phyloP scores from a whole-genome alignment of 2,888 invertebrate genomes.

The Danaus chrysippus region DNA sequence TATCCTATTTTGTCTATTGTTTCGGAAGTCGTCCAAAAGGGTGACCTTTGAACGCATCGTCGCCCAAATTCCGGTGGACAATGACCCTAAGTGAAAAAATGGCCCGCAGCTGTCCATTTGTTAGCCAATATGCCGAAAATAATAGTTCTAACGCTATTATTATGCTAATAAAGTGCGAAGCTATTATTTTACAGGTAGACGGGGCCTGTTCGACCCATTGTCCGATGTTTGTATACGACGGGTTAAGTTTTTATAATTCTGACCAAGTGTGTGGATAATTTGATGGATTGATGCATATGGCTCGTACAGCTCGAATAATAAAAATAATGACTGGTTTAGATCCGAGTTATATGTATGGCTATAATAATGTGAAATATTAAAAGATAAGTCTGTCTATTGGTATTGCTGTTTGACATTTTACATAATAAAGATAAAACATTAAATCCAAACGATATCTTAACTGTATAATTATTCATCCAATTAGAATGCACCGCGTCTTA shows the following conservation, averaged over 20 bases:
- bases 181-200: slow-evolving; percentile 72
- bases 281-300: slow-evolving; percentile 67
- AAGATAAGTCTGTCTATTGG: too few relatives aligned
- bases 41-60: slow-evolving; percentile 53
- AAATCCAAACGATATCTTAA: slow-evolving; percentile 23
- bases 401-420: not conserved
- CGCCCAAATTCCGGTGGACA: slow-evolving; percentile 65
- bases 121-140: slow-evolving; percentile 68
- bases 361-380: not conserved
- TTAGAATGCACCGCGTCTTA: slow-evolving; percentile 73
- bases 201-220: slow-evolving; percentile 53
- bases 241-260: slow-evolving; percentile 55
- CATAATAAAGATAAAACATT: not conserved
- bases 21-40: slow-evolving; percentile 37
- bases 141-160: slow-evolving; percentile 69
- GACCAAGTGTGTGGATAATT: slow-evolving; percentile 61
- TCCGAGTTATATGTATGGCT: slow-evolving; percentile 10
- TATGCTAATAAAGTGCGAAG: slow-evolving; percentile 66
- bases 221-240: slow-evolving; percentile 53
- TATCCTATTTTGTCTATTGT: slow-evolving; percentile 27
- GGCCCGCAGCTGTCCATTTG: slow-evolving; percentile 69
- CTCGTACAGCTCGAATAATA: slow-evolving; percentile 25
- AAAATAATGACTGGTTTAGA: slow-evolving; percentile 11
- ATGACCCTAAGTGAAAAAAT: slow-evolving; percentile 53
- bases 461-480: slow-evolving; percentile 54